Percentiles rank a stretch among this genome's conserved stretches.
Evolutionary conservation across 2,113 vertebrate species (phyloP).

Genomic region (Coryphaenoides rupestris): DNA sequence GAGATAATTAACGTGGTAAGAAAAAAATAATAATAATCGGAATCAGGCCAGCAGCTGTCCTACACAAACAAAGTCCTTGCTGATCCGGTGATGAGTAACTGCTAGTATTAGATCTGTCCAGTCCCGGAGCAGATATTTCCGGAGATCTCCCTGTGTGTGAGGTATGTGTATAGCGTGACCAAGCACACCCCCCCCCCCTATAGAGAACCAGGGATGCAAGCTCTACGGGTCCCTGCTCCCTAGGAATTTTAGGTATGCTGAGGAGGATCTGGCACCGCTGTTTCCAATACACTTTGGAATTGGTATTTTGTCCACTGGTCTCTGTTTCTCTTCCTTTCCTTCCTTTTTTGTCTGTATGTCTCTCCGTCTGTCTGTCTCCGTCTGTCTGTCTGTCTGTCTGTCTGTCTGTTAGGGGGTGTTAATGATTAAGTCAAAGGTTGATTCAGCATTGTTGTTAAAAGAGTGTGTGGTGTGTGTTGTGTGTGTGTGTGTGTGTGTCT

Average conservation of each 20-base stretch:
- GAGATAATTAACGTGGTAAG: too few relatives aligned
- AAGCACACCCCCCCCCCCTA: neutral
- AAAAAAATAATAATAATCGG: too few relatives aligned
- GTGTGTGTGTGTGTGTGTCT: too few relatives aligned
- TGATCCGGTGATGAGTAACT: too few relatives aligned
- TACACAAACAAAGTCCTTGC: too few relatives aligned
- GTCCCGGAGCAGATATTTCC: neutral
- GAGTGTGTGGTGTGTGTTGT: too few relatives aligned
- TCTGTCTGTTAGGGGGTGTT: too few relatives aligned
- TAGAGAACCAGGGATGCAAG: slow-evolving; percentile 10
- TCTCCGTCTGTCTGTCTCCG: neutral
- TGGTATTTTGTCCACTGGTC: neutral
- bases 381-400: too few relatives aligned
- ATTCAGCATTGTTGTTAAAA: too few relatives aligned
- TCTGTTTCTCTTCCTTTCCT: neutral
- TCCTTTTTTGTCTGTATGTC: neutral
- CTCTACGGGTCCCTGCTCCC: neutral
- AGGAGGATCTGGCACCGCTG: neutral
- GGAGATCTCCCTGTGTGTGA: neutral
- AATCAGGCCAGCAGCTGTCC: too few relatives aligned
- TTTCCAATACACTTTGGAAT: neutral
- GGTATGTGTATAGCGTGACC: neutral
- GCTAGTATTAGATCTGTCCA: too few relatives aligned
- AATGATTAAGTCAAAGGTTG: too few relatives aligned
- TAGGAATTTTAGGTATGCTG: slow-evolving; percentile 44